Base-by-base conservation (phyloP, 2,113 vertebrate genomes). In the Athene noctua region DNA sequence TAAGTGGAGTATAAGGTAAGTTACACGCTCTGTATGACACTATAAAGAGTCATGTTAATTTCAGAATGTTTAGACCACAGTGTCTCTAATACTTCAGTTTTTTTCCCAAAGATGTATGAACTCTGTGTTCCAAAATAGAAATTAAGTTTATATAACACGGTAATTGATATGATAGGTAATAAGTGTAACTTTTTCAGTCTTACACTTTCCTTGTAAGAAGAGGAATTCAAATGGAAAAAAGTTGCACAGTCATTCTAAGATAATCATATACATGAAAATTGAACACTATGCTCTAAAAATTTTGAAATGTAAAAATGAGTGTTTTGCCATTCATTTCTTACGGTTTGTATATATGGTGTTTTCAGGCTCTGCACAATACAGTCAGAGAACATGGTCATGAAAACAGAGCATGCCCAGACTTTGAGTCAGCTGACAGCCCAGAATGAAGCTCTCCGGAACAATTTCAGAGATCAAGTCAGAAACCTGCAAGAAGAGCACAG, bases 401-500 rank as follows among this genome's bases (percentile, higher is more conserved):
- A 98, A 94, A 98, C 99, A 6, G 99, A 99, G 59, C 97, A 99
- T 15, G 26, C 97, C 11, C 99, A 99, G 97, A 95, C 96, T 0
- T 66, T 99, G 88, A 96, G 97, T 52, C 98, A 99, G 74, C 97
- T 99, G 75, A 98, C 96, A 6, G 98, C 98, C 66, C 99, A 99
- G 96, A 98, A 98, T 0, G 99, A 99, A 94, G 90, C 97, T 27
- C 98, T 99, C 83, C 97, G 98, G 4, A 98, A 97, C 95, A 98
- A 96, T 63, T 99, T 99, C 97, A 98, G 98, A 57, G 99, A 99
- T 86, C 99, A 99, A 97, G 94, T 99, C 75, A 98, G 98, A 82
- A 99, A 98, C 79, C 91, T 99, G 78, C 99, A 99, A 94, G 99
- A 99, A 18, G 99, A 99, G 75, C 99, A 99, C 97, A 98, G 98